Conservation (phyloP, 2,888 invertebrate genomes). For the Mythimna lalbum region DNA sequence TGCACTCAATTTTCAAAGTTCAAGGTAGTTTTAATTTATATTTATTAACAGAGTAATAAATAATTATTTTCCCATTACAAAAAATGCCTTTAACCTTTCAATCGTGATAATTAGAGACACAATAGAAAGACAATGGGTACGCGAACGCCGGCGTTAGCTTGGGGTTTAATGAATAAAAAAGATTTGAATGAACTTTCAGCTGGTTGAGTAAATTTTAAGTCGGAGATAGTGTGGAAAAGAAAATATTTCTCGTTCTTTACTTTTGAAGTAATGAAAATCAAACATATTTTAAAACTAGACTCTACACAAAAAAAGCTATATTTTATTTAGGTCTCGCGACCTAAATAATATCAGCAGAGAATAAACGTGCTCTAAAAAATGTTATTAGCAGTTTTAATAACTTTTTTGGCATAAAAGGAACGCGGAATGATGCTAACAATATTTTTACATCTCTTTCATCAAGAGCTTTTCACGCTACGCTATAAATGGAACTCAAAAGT, state of each 20-base stretch:
- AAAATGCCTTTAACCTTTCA: background rate
- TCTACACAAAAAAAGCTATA: background rate
- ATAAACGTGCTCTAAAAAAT: conserved; percentile 20
- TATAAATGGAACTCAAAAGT: conserved; percentile 34
- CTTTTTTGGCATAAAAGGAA: conserved; percentile 25
- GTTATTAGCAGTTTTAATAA: conserved; percentile 13
- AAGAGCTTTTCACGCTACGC: conserved; percentile 30
- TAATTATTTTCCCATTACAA: conserved; percentile 12
- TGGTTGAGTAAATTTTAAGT: background rate
- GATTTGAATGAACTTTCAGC: background rate
- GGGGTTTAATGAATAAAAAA: too few relatives aligned
- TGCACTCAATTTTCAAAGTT: background rate
- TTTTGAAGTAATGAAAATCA: background rate
- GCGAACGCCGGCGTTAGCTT: too few relatives aligned
- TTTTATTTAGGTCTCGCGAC: background rate
- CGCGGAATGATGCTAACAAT: conserved; percentile 4
- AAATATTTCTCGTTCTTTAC: background rate
- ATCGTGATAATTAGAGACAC: too few relatives aligned
- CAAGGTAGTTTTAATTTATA: background rate
- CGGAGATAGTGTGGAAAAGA: background rate
- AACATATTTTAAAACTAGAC: background rate
- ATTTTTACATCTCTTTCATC: conserved; percentile 43
- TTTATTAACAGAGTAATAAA: background rate
- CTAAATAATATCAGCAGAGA: conserved; percentile 1
- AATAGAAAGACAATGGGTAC: too few relatives aligned